Base-by-base conservation (phyloP, 35 echinoderm and acorn worm species). In the Heliocidaris erythrogramma region DNA sequence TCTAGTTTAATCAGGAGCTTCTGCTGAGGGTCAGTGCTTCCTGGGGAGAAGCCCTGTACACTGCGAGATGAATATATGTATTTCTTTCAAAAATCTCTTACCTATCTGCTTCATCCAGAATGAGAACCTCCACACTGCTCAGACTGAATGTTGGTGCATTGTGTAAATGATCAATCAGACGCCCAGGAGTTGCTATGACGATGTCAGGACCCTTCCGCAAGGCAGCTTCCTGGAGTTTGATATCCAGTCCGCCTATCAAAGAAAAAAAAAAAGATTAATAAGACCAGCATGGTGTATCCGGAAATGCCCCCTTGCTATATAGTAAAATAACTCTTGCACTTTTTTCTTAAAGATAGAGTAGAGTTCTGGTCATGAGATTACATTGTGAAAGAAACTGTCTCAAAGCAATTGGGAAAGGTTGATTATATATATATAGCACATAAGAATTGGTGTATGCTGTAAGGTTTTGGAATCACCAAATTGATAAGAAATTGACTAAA, bases 31-130 rank as follows among this genome's bases (percentile, higher is more conserved):
- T 42, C 35, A 3, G 35, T 42, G 35, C 35, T 42, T 3, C 35
- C 3, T 42, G 35, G 35, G 0, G 35, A 42, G 35, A 42, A 42
- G 35, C 35, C 35, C 35, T 42, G 35, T 42, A 42, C 35, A 42
- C 35, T 42, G 35, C 35, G 35, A 42, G 35, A 42, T 42, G 35
- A 42, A 42, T 42, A 42, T 42, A 42, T 42, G 35, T 42, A 42
- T 42, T 42, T 42, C 35, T 42, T 42, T 42, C 35, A 42, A 4
- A 32, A 18, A 32, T 17, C 14, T 32, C 29, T 13, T 85, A 99
- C 98, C 98, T 99, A 92, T 99, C 98, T 59, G 98, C 98, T 90
- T 99, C 98, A 99, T 99, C 98, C 14, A 99, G 94, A n/a, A 99
- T 99, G 18, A 99, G 96, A 84, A 99, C 97, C 69, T 99, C 98